Conservation (phyloP, 2,113 vertebrate species). For the Harpagus bidentatus region DNA sequence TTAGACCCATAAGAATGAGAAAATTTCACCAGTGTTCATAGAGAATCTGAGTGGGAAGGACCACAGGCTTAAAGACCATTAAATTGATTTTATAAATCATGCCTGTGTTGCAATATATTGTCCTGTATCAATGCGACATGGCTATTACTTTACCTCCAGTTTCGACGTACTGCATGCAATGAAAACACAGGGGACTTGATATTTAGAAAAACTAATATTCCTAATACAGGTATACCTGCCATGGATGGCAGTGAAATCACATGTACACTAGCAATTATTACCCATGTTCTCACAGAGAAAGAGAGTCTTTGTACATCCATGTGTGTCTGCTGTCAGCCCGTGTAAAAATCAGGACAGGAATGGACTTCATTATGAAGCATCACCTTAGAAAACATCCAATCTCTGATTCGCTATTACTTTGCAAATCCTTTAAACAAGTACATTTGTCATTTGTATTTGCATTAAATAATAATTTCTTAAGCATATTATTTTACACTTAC, state of each 20-base stretch:
- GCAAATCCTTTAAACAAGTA: constrained; percentile 12
- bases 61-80: not conserved
- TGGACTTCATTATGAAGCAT: not conserved
- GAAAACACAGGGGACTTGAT: not conserved
- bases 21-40: not conserved
- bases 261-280: not conserved
- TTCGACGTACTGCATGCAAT: not conserved
- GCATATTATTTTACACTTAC: constrained; percentile 57
- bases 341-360: not conserved
- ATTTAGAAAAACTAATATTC: not conserved
- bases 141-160: not conserved
- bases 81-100: not conserved
- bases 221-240: not conserved
- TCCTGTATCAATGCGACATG: rapidly evolving
- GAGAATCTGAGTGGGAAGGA: not conserved
- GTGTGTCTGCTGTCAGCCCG: not conserved
- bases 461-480: not conserved
- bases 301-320: not conserved
- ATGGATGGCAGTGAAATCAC: not conserved
- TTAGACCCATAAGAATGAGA: not conserved
- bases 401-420: not conserved
- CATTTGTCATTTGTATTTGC: not conserved
- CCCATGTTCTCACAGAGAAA: not conserved
- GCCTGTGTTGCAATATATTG: not conserved
- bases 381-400: not conserved